phyloP scores from a whole-genome alignment of 2,888 invertebrate genomes.

The Apoda limacodes region DNA sequence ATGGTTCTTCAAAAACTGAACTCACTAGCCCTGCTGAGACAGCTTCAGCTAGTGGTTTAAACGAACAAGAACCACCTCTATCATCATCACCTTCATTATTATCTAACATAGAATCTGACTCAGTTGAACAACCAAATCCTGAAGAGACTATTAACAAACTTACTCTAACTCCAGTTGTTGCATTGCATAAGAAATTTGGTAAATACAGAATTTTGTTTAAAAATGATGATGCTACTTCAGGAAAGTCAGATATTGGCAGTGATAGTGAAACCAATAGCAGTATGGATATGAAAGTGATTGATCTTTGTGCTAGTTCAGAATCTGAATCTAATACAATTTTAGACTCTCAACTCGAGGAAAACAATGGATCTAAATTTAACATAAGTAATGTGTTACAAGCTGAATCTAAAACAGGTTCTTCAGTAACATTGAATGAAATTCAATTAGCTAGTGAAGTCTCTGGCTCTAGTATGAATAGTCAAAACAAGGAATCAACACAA shows the following conservation, averaged over 20 bases:
- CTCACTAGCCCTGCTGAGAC: conserved; percentile 29
- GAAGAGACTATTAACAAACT: conserved; percentile 26
- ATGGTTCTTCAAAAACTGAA: conserved; percentile 30
- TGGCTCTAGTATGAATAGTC: too few species aligned
- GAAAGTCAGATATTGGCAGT: conserved; percentile 55
- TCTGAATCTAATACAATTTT: conserved; percentile 58
- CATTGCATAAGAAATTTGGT: conserved; percentile 68
- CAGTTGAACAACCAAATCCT: conserved; percentile 18
- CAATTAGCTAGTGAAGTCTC: background rate
- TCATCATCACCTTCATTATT: too few species aligned
- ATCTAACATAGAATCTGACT: conserved; percentile 10
- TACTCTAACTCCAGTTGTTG: conserved; percentile 38
- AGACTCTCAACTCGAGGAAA: conserved; percentile 46
- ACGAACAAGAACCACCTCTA: conserved; percentile 11
- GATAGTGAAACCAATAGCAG: conserved; percentile 65
- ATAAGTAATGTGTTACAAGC: conserved; percentile 25
- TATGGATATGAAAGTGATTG: conserved; percentile 50
- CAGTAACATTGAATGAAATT: conserved; percentile 24
- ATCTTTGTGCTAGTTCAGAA: conserved; percentile 57
- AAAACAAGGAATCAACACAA: too few species aligned
- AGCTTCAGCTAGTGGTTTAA: conserved; percentile 18
- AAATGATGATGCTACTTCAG: conserved; percentile 42
- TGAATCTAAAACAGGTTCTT: conserved; percentile 38
- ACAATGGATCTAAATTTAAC: too few species aligned
- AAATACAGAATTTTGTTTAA: conserved; percentile 65